These are phyloP conservation scores for Panzeria rudis DNA, from an alignment of 2,888 invertebrate species.

Conservation along the genomic window DNA sequence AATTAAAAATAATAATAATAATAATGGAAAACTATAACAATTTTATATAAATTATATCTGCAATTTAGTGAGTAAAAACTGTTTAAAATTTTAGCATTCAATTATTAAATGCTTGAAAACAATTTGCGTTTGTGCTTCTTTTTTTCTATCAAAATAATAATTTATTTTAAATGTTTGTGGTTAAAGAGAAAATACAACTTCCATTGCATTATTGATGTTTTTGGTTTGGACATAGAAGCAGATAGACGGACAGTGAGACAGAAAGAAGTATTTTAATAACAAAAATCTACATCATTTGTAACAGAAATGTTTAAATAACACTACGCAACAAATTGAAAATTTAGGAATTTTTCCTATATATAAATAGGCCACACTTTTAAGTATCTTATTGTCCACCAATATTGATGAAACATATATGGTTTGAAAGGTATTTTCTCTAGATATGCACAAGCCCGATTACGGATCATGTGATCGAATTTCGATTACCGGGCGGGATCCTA, in stretches of 20 bases:
- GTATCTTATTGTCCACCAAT: too few species aligned
- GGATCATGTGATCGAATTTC: too few species aligned
- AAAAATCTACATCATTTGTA: background rate
- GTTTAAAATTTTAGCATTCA: background rate
- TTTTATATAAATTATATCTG: background rate
- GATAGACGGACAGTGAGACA: background rate
- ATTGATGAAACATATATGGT: too few species aligned
- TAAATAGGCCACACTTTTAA: too few species aligned
- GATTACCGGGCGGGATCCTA: too few species aligned
- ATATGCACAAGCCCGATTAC: too few species aligned
- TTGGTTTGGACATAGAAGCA: background rate
- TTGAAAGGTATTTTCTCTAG: too few species aligned
- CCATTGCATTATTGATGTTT: background rate
- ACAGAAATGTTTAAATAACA: background rate
- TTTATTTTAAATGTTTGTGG: constrained; percentile 1
- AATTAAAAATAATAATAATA: background rate
- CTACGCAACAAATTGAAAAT: too few species aligned
- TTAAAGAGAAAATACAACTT: background rate
- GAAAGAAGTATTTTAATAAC: background rate
- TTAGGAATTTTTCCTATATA: too few species aligned
- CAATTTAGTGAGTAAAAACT: background rate
- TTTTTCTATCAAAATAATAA: background rate
- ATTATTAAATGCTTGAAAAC: background rate
- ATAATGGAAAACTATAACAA: background rate
- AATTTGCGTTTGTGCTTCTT: background rate